A percentile compares a stretch with the other conserved stretches of the same genome.
phyloP scores from a whole-genome alignment of 2,113 vertebrate genomes.

The Labeo catla region DNA sequence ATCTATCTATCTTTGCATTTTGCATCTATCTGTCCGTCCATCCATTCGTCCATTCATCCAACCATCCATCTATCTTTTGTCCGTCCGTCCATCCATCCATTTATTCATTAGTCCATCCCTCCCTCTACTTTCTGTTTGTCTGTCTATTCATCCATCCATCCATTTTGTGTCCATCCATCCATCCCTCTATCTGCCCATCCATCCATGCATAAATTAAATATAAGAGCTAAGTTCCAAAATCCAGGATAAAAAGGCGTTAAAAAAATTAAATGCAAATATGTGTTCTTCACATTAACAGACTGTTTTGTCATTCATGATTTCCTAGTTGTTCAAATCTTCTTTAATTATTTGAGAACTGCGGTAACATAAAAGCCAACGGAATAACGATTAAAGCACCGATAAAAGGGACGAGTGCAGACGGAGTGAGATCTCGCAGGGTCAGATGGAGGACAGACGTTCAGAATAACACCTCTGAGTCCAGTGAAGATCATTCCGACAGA shows the following conservation, averaged over 20 bases:
- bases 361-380: not conserved
- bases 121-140: not conserved
- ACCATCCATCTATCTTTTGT: not conserved
- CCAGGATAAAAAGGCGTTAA: not conserved
- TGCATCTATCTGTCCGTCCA: not conserved
- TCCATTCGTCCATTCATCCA: not conserved
- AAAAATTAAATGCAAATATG: not conserved
- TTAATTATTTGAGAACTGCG: slow-evolving; percentile 4
- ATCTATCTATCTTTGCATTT: not conserved
- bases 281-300: not conserved
- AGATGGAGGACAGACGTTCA: slow-evolving; percentile 28
- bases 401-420: slow-evolving; percentile 14
- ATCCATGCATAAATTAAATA: not conserved
- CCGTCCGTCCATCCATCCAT: not conserved
- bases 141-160: not conserved
- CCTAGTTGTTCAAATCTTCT: not conserved
- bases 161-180: not conserved
- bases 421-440: slow-evolving; percentile 10
- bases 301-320: not conserved
- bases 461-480: slow-evolving; percentile 21
- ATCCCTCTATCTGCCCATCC: not conserved
- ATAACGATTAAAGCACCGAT: slow-evolving; percentile 3
- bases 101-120: not conserved
- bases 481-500: slow-evolving; percentile 41
- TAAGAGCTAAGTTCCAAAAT: not conserved